Percentiles rank a stretch among this genome's conserved stretches.
Conservation (phyloP, 30 jellyfish, hydroid and myxozoan species). For the Sanderia malayensis region DNA sequence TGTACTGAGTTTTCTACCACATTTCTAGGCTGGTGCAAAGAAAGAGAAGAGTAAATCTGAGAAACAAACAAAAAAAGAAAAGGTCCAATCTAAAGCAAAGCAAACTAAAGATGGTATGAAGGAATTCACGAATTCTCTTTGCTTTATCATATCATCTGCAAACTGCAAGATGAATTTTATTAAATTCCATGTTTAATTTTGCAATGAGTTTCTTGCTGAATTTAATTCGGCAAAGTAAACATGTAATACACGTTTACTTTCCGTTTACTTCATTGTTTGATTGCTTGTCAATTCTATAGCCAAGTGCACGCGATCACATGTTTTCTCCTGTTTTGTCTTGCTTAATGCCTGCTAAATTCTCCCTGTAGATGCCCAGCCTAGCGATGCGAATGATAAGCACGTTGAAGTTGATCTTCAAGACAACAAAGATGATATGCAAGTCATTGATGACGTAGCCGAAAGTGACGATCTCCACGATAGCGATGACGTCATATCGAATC, state of each 20-base stretch:
- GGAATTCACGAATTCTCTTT: too few relatives aligned
- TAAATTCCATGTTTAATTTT: too few relatives aligned
- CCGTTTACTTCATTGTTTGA: background rate
- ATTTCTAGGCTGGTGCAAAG: slow-evolving; percentile 11
- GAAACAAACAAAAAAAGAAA: slow-evolving; percentile 25
- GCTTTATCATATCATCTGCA: too few relatives aligned
- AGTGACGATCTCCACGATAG: slow-evolving; percentile 51
- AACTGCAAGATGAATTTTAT: too few relatives aligned
- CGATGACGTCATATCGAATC: slow-evolving; percentile 65
- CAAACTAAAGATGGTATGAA: slow-evolving; percentile 38
- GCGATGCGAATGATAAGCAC: slow-evolving; percentile 44
- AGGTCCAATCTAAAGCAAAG: slow-evolving; percentile 15
- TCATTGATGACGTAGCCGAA: slow-evolving; percentile 73
- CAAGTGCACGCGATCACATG: background rate
- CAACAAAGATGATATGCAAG: slow-evolving; percentile 82
- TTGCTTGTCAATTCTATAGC: too few relatives aligned
- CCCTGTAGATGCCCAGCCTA: slow-evolving; percentile 15
- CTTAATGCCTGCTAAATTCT: too few relatives aligned
- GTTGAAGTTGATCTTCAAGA: slow-evolving; percentile 66
- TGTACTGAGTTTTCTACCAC: too few relatives aligned
- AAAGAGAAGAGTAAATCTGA: slow-evolving; percentile 38
- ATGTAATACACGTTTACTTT: too few relatives aligned
- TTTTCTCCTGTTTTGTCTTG: too few relatives aligned
- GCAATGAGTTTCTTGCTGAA: too few relatives aligned
- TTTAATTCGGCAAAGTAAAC: too few relatives aligned